phyloP scores from a whole-genome alignment of 1,140 invertebrate species.

The Psix sp. region DNA sequence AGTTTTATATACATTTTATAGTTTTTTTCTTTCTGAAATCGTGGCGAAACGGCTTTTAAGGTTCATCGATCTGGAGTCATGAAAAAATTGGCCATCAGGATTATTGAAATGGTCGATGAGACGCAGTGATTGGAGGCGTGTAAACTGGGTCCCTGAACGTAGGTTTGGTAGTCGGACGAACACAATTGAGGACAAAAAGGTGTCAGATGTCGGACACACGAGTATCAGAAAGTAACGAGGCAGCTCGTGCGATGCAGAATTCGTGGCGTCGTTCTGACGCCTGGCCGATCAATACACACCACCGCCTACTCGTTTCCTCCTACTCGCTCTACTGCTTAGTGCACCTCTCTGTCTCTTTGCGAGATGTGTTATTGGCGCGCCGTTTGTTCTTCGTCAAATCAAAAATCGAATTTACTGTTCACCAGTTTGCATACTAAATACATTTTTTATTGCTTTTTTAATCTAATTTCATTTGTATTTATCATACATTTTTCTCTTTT shows the following conservation, averaged over 20 bases:
- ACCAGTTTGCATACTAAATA: not conserved
- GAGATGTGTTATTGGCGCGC: slow-evolving; percentile 27
- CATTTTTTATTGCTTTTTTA: too few relatives aligned
- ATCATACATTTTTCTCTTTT: too few relatives aligned
- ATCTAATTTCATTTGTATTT: too few relatives aligned
- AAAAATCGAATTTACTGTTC: slow-evolving; percentile 19
- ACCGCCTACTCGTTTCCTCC: slow-evolving; percentile 51
- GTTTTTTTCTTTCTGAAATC: too few relatives aligned
- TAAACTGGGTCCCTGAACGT: slow-evolving; percentile 15
- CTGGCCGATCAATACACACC: slow-evolving; percentile 58
- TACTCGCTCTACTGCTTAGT: slow-evolving; percentile 28
- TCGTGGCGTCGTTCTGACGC: slow-evolving; percentile 58
- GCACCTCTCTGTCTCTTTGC: slow-evolving; percentile 23
- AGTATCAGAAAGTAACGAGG: slow-evolving; percentile 34
- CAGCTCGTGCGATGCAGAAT: slow-evolving; percentile 53
- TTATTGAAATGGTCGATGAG: slow-evolving; percentile 16
- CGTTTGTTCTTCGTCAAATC: slow-evolving; percentile 30
- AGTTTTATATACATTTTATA: too few relatives aligned
- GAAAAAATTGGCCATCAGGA: too few relatives aligned
- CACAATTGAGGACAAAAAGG: slow-evolving; percentile 29
- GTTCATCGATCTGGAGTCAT: too few relatives aligned
- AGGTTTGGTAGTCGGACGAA: not conserved
- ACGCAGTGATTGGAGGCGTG: slow-evolving; percentile 9
- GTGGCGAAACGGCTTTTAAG: too few relatives aligned
- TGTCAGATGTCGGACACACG: slow-evolving; percentile 36